A percentile compares a stretch with the other conserved stretches of the same genome.
phyloP scores from a whole-genome alignment of 2,797 vertebrate species.

The Natrix natrix region DNA sequence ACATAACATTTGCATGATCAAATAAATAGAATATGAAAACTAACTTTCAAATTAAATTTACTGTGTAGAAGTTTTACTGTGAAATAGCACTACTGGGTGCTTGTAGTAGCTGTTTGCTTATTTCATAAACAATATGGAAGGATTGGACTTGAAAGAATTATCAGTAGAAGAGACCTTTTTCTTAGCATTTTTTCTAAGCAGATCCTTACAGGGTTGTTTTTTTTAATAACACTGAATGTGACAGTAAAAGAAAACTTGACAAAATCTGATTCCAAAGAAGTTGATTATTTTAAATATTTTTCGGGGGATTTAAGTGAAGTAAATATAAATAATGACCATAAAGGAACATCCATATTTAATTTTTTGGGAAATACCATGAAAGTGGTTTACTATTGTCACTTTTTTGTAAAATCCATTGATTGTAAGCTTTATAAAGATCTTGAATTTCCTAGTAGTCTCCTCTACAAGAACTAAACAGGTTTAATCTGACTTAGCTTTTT shows the following conservation, averaged over 20 bases:
- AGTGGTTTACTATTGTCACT: neutral
- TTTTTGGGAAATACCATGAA: neutral
- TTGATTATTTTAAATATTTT: slow-evolving; percentile 36
- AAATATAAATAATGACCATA: neutral
- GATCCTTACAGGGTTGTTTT: neutral
- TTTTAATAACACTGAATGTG: slow-evolving; percentile 32
- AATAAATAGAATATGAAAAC: slow-evolving; percentile 18
- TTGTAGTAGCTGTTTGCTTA: slow-evolving; percentile 5
- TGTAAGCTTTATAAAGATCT: neutral
- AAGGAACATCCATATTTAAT: neutral
- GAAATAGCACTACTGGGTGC: slow-evolving; percentile 23
- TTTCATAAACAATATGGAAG: neutral
- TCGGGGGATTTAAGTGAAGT: neutral
- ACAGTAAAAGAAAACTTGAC: slow-evolving; percentile 32
- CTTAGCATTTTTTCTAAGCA: neutral
- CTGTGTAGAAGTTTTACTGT: neutral
- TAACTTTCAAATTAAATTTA: neutral
- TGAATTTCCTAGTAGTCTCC: neutral
- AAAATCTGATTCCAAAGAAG: slow-evolving; percentile 33
- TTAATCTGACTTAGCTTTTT: neutral
- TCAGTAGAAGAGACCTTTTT: slow-evolving; percentile 31
- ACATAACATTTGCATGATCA: neutral
- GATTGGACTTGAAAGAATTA: slow-evolving; percentile 25
- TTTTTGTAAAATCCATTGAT: neutral
- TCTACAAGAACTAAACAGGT: neutral